Base-by-base conservation (phyloP, 2,888 invertebrate species). In the Monopis laevigella region DNA sequence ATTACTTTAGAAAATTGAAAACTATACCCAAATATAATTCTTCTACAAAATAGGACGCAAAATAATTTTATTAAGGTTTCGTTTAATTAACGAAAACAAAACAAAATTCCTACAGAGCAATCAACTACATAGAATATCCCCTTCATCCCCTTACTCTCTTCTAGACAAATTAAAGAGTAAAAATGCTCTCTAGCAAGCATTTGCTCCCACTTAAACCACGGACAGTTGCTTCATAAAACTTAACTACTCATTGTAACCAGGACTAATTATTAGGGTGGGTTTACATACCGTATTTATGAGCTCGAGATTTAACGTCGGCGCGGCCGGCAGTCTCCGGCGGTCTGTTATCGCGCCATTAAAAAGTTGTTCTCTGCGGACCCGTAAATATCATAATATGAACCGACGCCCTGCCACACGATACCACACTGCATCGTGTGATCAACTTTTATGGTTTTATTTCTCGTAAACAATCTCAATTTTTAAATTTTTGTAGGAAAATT, bases 261-360 rank as follows among this genome's bases (percentile, higher is more conserved):
- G 68, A 73, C 80, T 80, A 80, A 80, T 80, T 77, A 78, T 78
- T 68, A 77, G 77, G 78, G 77, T 71, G 63, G 74, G 77, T 75
- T 78, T 77, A 77, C 80, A 78, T 78, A 75, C 72, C 70, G 63
- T 78, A 80, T 78, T 80, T 78, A 80, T 77, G 78, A 72, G 69
- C 65, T 63, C 58, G 70, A 74, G 77, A 77, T 80, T 78, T 75
- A 73, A 71, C 70, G 67, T 65, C 62, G 59, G 49, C 50, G 58
- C 58, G n/a, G 13, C 13, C 32, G 18, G 26, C 57, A 62, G 66
- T 72, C 75, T 74, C 75, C 69, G 71, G 68, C 70, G 78, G 73
- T 75, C 77, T 70, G 78, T 78, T 78, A 80, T 78, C 77, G 67
- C 63, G 61, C 69, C 64, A 75, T 78, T 78, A 77, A 75, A 77